These are phyloP conservation scores for Acleris literana DNA, from an alignment of 2,888 invertebrate genomes.

Conservation along the genomic window DNA sequence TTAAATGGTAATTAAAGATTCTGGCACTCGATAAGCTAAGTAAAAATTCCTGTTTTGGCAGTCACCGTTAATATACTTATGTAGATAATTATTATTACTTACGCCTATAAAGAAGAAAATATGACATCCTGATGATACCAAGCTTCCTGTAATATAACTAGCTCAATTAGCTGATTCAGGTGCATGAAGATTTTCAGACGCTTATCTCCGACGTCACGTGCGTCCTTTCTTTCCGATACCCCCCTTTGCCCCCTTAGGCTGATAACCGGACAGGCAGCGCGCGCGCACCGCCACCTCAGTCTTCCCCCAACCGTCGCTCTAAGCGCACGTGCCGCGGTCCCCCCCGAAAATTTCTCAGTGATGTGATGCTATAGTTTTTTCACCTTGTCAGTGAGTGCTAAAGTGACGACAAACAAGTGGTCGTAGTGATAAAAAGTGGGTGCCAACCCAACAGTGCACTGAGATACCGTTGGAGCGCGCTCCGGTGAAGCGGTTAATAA, in stretches of 20 bases:
- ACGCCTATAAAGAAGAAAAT: conserved; percentile 3
- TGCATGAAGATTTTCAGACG: conserved; percentile 52
- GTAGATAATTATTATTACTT: not conserved
- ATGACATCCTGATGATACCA: conserved; percentile 4
- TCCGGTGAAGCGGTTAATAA: conserved; percentile 77
- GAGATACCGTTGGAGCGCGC: conserved; percentile 77
- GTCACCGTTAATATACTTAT: not conserved
- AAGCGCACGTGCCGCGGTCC: conserved; percentile 54
- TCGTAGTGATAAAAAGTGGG: conserved; percentile 30
- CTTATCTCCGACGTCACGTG: conserved; percentile 72
- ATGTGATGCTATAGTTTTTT: conserved; percentile 51
- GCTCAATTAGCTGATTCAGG: not conserved
- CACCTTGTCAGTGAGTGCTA: conserved; percentile 45
- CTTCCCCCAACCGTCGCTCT: conserved; percentile 57
- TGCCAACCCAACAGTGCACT: conserved; percentile 50
- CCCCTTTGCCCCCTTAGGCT: conserved; percentile 70
- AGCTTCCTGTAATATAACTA: conserved; percentile 9
- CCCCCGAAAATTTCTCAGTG: conserved; percentile 48
- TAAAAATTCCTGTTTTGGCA: no score
- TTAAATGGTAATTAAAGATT: not conserved
- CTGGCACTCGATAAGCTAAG: not conserved
- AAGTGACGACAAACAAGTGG: conserved; percentile 41
- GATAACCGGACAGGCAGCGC: conserved; percentile 74
- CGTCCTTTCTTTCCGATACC: conserved; percentile 71
- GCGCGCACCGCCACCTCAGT: conserved; percentile 74